phyloP scores from a whole-genome alignment of 2,113 vertebrate genomes.

The Phrynocephalus versicolor region DNA sequence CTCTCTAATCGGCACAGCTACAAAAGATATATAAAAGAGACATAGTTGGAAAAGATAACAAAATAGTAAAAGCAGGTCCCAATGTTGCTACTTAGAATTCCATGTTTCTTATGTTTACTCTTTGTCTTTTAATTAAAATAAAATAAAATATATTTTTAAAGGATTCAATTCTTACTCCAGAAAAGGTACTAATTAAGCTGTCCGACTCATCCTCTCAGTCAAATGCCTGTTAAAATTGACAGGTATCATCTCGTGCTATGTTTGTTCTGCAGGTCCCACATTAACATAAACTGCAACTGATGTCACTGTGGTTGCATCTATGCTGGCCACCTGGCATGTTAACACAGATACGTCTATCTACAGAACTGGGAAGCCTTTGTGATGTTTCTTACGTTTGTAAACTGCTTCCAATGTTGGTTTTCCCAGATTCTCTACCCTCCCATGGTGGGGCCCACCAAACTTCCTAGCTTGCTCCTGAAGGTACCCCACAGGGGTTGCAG shows the following conservation, averaged over 20 bases:
- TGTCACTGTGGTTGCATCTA: conserved; percentile 5
- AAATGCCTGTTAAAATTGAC: neutral
- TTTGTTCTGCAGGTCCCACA: neutral
- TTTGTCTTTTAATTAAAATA: no score
- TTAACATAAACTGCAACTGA: neutral
- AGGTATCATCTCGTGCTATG: neutral
- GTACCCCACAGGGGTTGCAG: neutral
- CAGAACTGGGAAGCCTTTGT: conserved; percentile 4
- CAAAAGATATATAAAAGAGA: neutral
- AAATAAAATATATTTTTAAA: no score
- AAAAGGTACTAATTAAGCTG: neutral
- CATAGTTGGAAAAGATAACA: neutral
- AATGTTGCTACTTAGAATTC: neutral
- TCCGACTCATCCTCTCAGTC: neutral
- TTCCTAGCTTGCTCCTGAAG: neutral
- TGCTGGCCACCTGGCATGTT: neutral
- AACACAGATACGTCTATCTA: neutral
- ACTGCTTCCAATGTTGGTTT: neutral
- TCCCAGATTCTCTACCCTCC: neutral
- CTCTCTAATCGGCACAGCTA: neutral
- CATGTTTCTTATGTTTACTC: no score
- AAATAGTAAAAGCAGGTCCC: neutral
- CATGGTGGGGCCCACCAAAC: neutral
- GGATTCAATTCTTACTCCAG: neutral
- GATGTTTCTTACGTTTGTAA: neutral